These are phyloP conservation scores for Champsocephalus gunnari DNA, from an alignment of 2,797 vertebrate genomes.

Conservation along the genomic window DNA sequence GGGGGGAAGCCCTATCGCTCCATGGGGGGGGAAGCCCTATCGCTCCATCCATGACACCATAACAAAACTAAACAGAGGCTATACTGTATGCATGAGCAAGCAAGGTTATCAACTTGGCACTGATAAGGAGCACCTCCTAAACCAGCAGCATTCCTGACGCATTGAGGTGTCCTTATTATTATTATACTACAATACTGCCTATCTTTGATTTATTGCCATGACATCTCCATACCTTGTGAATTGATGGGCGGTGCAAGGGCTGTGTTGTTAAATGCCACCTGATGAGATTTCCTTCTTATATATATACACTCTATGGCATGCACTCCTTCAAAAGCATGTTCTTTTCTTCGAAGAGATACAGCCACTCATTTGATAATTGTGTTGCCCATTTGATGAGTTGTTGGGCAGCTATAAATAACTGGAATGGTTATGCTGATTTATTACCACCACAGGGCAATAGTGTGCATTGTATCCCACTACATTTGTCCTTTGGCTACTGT, in stretches of 20 bases:
- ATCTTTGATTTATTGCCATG: background rate
- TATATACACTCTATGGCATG: too few species aligned
- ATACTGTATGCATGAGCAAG: background rate
- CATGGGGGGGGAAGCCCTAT: background rate
- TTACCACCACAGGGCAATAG: background rate
- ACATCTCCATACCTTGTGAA: background rate
- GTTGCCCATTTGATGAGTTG: background rate
- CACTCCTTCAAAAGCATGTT: too few species aligned
- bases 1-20: background rate
- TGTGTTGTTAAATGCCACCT: background rate
- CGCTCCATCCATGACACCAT: background rate
- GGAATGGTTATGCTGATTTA: background rate
- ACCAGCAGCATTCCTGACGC: background rate
- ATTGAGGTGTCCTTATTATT: too few species aligned
- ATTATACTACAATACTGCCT: too few species aligned
- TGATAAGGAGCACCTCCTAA: background rate
- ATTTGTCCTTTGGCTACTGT: background rate
- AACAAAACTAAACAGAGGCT: background rate
- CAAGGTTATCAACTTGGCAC: background rate
- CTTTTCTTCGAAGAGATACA: too few species aligned
- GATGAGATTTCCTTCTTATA: too few species aligned
- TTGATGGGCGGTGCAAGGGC: fast-evolving
- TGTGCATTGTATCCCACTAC: background rate
- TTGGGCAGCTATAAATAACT: background rate
- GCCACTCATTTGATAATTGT: background rate